phyloP scores from a whole-genome alignment of 1,140 invertebrate species.

The Gonatopus flavifemur region DNA sequence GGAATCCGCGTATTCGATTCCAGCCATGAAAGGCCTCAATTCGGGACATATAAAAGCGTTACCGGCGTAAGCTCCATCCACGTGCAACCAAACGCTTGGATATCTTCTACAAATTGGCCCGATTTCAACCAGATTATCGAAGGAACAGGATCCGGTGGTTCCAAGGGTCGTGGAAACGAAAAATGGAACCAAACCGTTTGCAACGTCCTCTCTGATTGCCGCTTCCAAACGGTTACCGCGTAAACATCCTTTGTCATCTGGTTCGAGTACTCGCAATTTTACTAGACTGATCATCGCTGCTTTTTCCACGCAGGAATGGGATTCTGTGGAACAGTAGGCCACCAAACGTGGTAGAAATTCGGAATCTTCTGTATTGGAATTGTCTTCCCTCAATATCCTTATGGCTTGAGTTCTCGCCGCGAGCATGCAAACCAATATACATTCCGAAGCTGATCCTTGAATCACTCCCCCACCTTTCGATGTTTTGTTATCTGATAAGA shows the following conservation, averaged over 20 bases:
- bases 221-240: constrained; percentile 71
- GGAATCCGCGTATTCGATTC: constrained; percentile 83
- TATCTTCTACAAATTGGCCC: constrained; percentile 75
- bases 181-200: constrained; percentile 81
- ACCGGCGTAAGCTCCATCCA: constrained; percentile 83
- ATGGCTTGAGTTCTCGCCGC: constrained; percentile 78
- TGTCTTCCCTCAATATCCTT: constrained; percentile 67
- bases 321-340: constrained; percentile 77
- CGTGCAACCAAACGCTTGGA: constrained; percentile 69
- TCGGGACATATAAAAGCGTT: constrained; percentile 85
- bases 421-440: constrained; percentile 80
- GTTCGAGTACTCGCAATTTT: constrained; percentile 83
- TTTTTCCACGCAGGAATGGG: constrained; percentile 93
- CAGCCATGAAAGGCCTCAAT: constrained; percentile 71
- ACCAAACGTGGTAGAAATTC: constrained; percentile 83
- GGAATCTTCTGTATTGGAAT: constrained; percentile 62
- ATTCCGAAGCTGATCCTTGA: constrained; percentile 82
- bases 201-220: constrained; percentile 76
- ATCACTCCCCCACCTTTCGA: constrained; percentile 78
- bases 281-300: constrained; percentile 90
- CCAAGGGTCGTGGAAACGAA: constrained; percentile 82
- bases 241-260: constrained; percentile 79
- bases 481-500: constrained; percentile 56
- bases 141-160: constrained; percentile 80
- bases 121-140: constrained; percentile 80